phyloP scores from a whole-genome alignment of 2,113 vertebrate species.

The Pangasianodon gigas region DNA sequence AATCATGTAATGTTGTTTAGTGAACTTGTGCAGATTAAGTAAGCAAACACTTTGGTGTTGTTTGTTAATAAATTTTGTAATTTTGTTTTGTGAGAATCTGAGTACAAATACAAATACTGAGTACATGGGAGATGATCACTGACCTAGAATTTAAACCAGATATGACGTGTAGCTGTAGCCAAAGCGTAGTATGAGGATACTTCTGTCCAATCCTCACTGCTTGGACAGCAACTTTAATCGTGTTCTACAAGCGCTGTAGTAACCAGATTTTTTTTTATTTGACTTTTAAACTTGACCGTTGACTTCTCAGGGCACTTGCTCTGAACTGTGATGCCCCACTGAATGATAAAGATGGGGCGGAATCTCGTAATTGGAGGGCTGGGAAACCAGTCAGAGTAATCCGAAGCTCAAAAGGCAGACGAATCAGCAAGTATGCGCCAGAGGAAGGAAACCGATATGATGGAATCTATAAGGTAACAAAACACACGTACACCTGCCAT shows the following conservation, averaged over 20 bases:
- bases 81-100: neutral
- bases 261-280: neutral
- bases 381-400: constrained; percentile 97
- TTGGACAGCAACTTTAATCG: neutral
- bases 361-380: constrained; percentile 96
- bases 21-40: neutral
- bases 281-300: constrained; percentile 24
- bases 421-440: constrained; percentile 98
- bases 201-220: neutral
- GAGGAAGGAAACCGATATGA: constrained; percentile 99
- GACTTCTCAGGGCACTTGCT: constrained; percentile 85
- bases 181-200: neutral
- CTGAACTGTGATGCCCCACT: constrained; percentile 96
- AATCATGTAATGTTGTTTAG: neutral
- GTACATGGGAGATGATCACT: neutral
- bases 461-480: constrained; percentile 95
- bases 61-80: neutral
- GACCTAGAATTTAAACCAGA: neutral
- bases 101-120: neutral
- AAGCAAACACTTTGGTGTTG: neutral
- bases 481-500: neutral
- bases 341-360: constrained; percentile 96
- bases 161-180: neutral
- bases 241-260: neutral
- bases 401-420: constrained; percentile 94